Conservation (phyloP, 2,888 invertebrate species). For the Helicoverpa assulta region DNA sequence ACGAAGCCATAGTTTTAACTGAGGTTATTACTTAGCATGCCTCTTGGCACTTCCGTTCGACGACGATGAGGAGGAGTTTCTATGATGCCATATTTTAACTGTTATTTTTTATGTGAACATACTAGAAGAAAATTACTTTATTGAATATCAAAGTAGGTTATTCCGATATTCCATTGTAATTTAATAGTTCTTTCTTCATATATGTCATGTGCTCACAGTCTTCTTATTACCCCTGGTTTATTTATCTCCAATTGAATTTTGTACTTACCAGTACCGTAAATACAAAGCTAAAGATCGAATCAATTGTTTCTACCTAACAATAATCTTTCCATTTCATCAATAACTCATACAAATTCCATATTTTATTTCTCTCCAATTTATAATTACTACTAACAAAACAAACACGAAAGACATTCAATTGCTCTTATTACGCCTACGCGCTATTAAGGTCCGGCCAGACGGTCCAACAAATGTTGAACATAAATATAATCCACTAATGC, state of each 20-base stretch:
- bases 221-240: too few species aligned
- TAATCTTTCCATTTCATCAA: slow-evolving; percentile 1
- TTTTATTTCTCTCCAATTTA: slow-evolving; percentile 24
- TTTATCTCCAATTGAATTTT: too few species aligned
- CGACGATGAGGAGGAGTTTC: too few species aligned
- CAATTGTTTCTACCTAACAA: neutral
- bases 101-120: too few species aligned
- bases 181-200: too few species aligned
- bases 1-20: neutral
- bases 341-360: slow-evolving; percentile 17
- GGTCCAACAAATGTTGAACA: slow-evolving; percentile 55
- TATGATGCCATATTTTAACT: too few species aligned
- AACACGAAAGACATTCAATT: slow-evolving; percentile 60
- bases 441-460: slow-evolving; percentile 46
- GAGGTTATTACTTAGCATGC: neutral
- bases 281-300: neutral
- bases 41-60: too few species aligned
- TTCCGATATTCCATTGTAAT: too few species aligned
- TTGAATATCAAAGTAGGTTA: too few species aligned
- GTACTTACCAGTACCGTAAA: neutral
- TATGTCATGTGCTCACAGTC: too few species aligned
- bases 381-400: slow-evolving; percentile 46
- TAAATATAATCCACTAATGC: slow-evolving; percentile 66
- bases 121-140: too few species aligned
- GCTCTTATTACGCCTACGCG: slow-evolving; percentile 52